Base-by-base conservation (phyloP, 1,140 invertebrate genomes). In the Helicoverpa armigera region DNA sequence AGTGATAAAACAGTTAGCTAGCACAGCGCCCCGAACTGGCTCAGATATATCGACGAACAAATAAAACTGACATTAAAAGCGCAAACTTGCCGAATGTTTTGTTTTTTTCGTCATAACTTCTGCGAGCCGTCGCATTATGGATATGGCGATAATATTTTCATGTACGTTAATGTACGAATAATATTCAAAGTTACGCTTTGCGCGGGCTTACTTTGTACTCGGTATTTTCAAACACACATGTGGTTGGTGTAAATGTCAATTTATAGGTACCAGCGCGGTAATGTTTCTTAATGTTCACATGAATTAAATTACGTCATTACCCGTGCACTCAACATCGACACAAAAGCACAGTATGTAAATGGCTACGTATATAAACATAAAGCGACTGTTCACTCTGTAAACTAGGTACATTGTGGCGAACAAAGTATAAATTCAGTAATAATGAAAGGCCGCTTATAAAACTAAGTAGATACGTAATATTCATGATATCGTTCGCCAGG, bases 1-100 rank as follows among this genome's bases (percentile, higher is more conserved):
- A 94, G 91, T 93, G 91, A 94, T 94, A 94, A 94, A 94, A 94
- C 92, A 94, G 92, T 94, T 94, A 93, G 91, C 89, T 87, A 86
- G 86, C 86, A 91, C 88, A 83, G 85, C 88, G 86, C 88, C 88
- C 90, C 82, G 82, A 91, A 91, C 88, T 89, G 86, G 83, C 83
- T 89, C 82, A 83, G 86, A 92, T 93, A 90, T 92, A 93, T 93
- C 86, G 91, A 88, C 81, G 85, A 91, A 91, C 92, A 90, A 91
- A 93, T 94, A 93, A 94, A 93, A 92, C 85, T 85, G 85, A 83
- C 87, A 89, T 93, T 93, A 91, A 90, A 92, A 87, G 85, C 86
- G 81, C 84, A 89, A 93, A 93, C 89, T 92, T 92, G 84, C 85
- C 79, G 81, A 90, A 89, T 88, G 89, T 88, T 90, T 92, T 88